phyloP scores from a whole-genome alignment of 2,888 invertebrate genomes.

The Rhogogaster chlorosoma region DNA sequence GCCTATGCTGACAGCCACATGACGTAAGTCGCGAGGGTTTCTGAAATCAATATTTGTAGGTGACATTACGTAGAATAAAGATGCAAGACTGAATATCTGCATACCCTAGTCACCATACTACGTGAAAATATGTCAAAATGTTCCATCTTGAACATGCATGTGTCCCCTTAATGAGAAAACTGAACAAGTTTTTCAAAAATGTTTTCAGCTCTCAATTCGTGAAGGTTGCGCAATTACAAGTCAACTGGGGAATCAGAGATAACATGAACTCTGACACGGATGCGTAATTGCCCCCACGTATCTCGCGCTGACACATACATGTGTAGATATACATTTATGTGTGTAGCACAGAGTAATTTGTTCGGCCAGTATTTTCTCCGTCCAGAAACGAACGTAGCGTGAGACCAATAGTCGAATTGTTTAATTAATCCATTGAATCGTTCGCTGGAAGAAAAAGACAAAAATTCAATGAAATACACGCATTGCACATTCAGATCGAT shows the following conservation, averaged over 20 bases:
- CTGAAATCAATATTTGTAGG: no score
- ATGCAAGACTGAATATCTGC: no score
- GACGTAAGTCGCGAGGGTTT: no score
- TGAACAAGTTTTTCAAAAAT: no score
- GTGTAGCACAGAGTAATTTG: not conserved
- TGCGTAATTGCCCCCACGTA: not conserved
- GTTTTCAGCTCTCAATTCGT: not conserved
- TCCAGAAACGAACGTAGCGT: not conserved
- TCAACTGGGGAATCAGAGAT: not conserved
- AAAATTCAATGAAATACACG: not conserved
- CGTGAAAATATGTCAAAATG: no score
- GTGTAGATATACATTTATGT: not conserved
- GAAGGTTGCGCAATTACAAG: not conserved
- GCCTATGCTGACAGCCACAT: no score
- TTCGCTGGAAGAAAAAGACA: not conserved
- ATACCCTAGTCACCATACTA: no score
- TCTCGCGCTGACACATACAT: not conserved
- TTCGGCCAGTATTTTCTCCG: not conserved
- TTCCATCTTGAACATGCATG: no score
- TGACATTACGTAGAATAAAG: no score
- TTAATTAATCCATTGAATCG: not conserved
- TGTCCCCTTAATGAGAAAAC: no score
- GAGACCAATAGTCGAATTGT: not conserved
- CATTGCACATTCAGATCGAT: not conserved
- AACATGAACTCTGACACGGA: constrained; percentile 10